These are phyloP conservation scores for Solenopsis fugax DNA, from an alignment of 1,140 invertebrate species.

Conservation along the genomic window DNA sequence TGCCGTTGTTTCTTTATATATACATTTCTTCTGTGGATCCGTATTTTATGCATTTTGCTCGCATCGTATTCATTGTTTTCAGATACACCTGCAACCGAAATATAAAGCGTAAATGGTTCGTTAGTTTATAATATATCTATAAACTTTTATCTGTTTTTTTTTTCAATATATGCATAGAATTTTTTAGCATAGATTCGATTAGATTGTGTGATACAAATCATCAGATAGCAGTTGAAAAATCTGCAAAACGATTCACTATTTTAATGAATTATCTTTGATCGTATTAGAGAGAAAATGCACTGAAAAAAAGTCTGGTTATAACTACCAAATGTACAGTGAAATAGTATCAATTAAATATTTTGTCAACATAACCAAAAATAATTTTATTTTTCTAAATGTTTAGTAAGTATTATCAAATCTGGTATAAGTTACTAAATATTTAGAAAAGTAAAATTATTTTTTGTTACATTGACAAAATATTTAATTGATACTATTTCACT, in stretches of 20 bases:
- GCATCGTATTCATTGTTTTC: slow-evolving; percentile 61
- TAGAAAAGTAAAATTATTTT: no score
- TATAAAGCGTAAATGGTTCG: slow-evolving; percentile 41
- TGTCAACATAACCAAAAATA: no score
- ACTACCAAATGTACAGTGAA: no score
- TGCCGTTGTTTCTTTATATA: slow-evolving; percentile 40
- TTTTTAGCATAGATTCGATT: not conserved
- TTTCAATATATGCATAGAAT: not conserved
- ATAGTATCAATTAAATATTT: no score
- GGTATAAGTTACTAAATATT: no score
- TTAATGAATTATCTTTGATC: not conserved
- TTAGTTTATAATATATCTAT: slow-evolving; percentile 26
- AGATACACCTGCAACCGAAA: slow-evolving; percentile 53
- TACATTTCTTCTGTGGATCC: slow-evolving; percentile 16
- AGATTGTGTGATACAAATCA: not conserved
- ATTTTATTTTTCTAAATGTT: no score
- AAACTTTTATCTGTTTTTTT: not conserved
- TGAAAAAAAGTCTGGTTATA: no score
- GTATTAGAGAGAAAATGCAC: not conserved
- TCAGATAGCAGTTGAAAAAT: not conserved
- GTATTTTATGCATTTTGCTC: slow-evolving; percentile 58
- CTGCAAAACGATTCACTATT: not conserved
- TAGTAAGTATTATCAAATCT: no score
- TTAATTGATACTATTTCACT: no score
- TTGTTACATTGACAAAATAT: no score